phyloP scores from a whole-genome alignment of 1,140 invertebrate species.

The Mamestra configurata region DNA sequence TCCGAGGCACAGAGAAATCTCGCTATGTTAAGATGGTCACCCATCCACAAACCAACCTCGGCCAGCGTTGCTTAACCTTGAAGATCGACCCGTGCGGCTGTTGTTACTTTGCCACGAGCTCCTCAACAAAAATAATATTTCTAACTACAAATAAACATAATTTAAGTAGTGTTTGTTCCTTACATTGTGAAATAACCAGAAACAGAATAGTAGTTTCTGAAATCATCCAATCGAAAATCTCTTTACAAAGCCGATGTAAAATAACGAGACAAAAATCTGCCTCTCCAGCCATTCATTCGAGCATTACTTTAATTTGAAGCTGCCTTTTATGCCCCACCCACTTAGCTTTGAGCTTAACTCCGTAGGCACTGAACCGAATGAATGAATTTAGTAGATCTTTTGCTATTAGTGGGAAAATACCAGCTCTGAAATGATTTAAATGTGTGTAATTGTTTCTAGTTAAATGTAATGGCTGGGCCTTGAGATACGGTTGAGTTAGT shows the following conservation, averaged over 20 bases:
- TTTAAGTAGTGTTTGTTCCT: too few relatives aligned
- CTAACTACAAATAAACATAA: too few relatives aligned
- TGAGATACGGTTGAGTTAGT: too few relatives aligned
- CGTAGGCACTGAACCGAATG: not conserved
- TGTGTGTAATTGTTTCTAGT: not conserved
- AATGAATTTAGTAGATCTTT: slow-evolving; percentile 10
- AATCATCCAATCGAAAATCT: not conserved
- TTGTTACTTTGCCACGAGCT: too few relatives aligned
- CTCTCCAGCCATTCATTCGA: not conserved
- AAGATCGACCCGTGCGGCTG: too few relatives aligned
- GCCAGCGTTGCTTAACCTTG: too few relatives aligned
- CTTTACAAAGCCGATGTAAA: not conserved
- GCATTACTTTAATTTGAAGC: slow-evolving; percentile 18
- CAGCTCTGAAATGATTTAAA: not conserved
- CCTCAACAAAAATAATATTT: too few relatives aligned
- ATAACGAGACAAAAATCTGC: not conserved
- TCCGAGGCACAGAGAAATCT: too few relatives aligned
- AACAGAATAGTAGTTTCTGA: too few relatives aligned
- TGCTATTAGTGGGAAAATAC: not conserved
- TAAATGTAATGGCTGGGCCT: not conserved
- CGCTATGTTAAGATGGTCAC: too few relatives aligned
- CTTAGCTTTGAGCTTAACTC: not conserved
- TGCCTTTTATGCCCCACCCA: not conserved
- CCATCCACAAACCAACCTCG: too few relatives aligned
- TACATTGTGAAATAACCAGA: too few relatives aligned